A percentile compares a stretch with the other conserved stretches of the same genome.
Evolutionary conservation across 2,888 invertebrate genomes (phyloP).

Genomic region (Eupithecia subumbrata): DNA sequence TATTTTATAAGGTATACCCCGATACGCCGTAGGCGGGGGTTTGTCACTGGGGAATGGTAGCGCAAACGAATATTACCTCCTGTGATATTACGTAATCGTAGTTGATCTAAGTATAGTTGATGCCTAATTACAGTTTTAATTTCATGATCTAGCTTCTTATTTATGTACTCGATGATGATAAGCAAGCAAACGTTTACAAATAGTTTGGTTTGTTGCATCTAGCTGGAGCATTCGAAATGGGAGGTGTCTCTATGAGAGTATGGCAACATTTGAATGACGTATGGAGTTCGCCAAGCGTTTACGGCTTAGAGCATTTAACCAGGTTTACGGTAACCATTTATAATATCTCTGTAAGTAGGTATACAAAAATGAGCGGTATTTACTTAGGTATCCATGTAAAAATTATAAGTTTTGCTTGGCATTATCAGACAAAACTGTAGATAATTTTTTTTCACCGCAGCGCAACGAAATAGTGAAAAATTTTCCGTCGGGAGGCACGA

Average conservation of each 20-base stretch:
- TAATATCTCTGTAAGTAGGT: neutral
- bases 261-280: neutral
- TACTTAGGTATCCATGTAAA: neutral
- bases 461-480: neutral
- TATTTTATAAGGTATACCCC: constrained; percentile 66
- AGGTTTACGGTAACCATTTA: neutral
- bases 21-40: constrained; percentile 47
- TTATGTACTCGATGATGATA: too few relatives aligned
- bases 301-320: too few relatives aligned
- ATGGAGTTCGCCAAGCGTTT: neutral
- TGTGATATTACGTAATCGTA: neutral
- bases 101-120: neutral
- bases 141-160: neutral
- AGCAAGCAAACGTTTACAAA: neutral
- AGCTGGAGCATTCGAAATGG: neutral
- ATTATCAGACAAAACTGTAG: neutral
- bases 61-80: neutral
- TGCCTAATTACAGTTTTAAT: neutral
- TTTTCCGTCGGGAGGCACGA: neutral
- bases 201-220: neutral
- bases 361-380: neutral
- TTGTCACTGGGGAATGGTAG: constrained; percentile 47
- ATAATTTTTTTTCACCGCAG: neutral
- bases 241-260: too few relatives aligned
- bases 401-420: neutral